Evolutionary conservation across 2,113 vertebrate species (phyloP), one percentile per base, ranked within the genome.

Genomic region (Archocentrus centrarchus): DNA sequence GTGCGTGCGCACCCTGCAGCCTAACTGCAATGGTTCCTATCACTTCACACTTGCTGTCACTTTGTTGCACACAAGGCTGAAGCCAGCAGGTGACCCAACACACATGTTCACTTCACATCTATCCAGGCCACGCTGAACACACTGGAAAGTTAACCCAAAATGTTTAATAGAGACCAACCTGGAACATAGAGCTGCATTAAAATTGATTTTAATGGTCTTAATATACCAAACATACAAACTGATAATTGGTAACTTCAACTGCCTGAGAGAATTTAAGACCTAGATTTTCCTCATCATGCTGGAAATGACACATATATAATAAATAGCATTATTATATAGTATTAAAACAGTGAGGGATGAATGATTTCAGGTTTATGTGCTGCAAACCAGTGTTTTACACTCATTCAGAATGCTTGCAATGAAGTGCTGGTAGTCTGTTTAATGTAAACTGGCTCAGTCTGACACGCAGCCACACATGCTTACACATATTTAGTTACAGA

Each of bases 31-130:
- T 93, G 93, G 86, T 90, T 93, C 78, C 41, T 64, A 81, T 95
- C 92, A 92, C 80, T 77, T 89, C 88, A 94, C 94, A 93, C 91
- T 63, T 61, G 86, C 84, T 89, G 89, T 88, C 91, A 91, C 64
- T 79, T 70, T 57, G 81, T 87, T 83, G 44, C 79, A 84, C 85
- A 86, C 75, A 59, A 35, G 5, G 6, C 63, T 61, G 82, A 27
- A 88, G 80, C 83, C 75, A 78, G 77, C 30, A 44, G 55, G 88
- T 81, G 88, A 93, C 84, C 88, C 17, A 57, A 73, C 90, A 88
- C 85, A 85, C 79, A 82, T 66, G 79, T 88, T 86, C 85, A 81
- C 81, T 82, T 78, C 60, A 32, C 32, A 2, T 80, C 24, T 47
- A 32, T 20, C 53, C 60, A 24, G 14, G 17, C 17, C 6, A 53